Base-by-base conservation (phyloP, 1,140 invertebrate genomes). In the Drosophila quadrilineata region DNA sequence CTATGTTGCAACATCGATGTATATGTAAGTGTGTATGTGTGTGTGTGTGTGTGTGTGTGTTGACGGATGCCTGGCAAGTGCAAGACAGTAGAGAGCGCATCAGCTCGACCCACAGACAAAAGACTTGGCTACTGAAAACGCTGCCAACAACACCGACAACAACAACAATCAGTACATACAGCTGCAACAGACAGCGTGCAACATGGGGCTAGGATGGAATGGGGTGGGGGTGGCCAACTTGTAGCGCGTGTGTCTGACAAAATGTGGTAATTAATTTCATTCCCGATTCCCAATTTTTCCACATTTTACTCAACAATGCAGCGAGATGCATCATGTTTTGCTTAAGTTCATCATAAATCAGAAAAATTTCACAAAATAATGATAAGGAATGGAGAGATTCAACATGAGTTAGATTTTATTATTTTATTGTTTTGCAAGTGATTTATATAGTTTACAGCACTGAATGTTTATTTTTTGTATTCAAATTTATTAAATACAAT, bases 61-160 rank as follows among this genome's bases (percentile, higher is more conserved):
- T 84, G 77, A 85, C 79, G 65, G 79, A 84, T 84, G 77, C 77
- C 35, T 77, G 77, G 79, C 77, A 84, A 84, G 79, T 84, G 77
- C 77, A 77, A 70, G 62, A 63, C 76, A 59, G 36, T 28, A 22
- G 52, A 41, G 43, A 45, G n/a, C n/a, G n/a, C n/a, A n/a, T n/a
- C n/a, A n/a, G n/a, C n/a, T n/a, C n/a, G n/a, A n/a, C n/a, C 38
- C 38, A 28, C 56, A 66, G 57, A 66, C 46, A 53, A 71, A 75
- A 82, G 71, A 40, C 53, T 26, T 46, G 45, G 60, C 52, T 35
- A 29, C 46, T 49, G 69, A 63, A n/a, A n/a, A n/a, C n/a, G n/a
- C n/a, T n/a, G n/a, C n/a, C 58, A 49, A 41, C 14, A 26, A 33
- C 36, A 50, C 21, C 36, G 29, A 38, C 45, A 56, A 33, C 49